Base-by-base conservation (phyloP, 2,888 invertebrate species). In the Trichopoda pennipes region DNA sequence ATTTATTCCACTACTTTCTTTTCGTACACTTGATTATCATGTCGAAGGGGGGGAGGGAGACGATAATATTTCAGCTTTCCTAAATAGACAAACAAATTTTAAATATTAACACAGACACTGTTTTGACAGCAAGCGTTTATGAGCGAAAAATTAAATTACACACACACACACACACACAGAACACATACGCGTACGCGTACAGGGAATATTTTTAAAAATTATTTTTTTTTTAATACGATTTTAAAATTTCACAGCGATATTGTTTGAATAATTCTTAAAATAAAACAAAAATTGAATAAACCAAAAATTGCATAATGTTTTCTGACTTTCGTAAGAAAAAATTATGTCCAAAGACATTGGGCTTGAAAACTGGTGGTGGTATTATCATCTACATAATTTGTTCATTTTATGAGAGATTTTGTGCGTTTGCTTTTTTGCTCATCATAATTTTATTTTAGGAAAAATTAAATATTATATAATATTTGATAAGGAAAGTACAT, bases 271-370 rank as follows among this genome's bases (percentile, higher is more conserved):
- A 64, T 77, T 64, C 64, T 63, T 64, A 70, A 38, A 77, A 63
- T 64, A 77, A 63, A 42, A 28, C n/a, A n/a, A n/a, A n/a, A n/a
- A n/a, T 23, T 53, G 60, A 72, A 35, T 28, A 42, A 64, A 64
- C 63, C 14, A 47, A 64, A 79, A 76, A 82, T 82, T 82, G 79
- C 82, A 82, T 82, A 82, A 82, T 82, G 63, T 72, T 72, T 82
- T 77, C 72, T 77, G 73, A 51, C 64, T 64, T 55, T 82, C 60
- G 73, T 9, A 23, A 32, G 51, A 61, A 61, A 28, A n/a, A 60
- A 61, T 68, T 56, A 63, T 73, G 16, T 70, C 35, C 21, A 35
- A 73, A 58, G 38, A 49, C 35, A 16, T 64, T 68, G 68, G 79
- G 51, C 56, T 69, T 69, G n/a, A n/a, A n/a, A n/a, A n/a, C n/a